These are phyloP conservation scores for Otolemur crassicaudatus DNA, from an alignment of 2,797 vertebrate genomes.

Conservation along the genomic window DNA sequence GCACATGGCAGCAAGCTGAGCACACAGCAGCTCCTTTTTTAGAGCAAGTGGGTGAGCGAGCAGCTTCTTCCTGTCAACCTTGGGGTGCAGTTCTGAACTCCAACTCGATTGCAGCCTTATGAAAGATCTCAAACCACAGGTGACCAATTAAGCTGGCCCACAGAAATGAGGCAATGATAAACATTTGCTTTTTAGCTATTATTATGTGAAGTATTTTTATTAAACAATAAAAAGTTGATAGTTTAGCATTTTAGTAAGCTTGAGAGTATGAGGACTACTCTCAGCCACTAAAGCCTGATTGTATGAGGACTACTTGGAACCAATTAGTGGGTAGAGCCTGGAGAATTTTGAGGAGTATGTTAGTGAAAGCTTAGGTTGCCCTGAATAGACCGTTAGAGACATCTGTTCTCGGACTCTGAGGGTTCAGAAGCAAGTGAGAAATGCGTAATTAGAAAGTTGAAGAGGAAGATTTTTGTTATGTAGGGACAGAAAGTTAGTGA, in stretches of 20 bases:
- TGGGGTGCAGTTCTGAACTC: too few relatives aligned
- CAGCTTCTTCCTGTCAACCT: too few relatives aligned
- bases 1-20: too few relatives aligned
- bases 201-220: background rate
- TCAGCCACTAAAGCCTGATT: too few relatives aligned
- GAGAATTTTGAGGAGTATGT: background rate
- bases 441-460: too few relatives aligned
- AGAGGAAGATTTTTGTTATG: too few relatives aligned
- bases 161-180: background rate
- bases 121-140: rapidly evolving
- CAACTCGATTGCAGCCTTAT: rapidly evolving
- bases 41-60: background rate
- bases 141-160: background rate
- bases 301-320: too few relatives aligned
- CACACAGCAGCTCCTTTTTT: background rate
- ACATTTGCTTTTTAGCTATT: background rate
- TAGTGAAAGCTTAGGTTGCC: background rate
- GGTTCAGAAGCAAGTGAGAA: background rate
- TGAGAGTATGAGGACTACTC: too few relatives aligned
- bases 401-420: background rate
- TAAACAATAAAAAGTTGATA: background rate
- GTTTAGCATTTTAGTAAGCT: background rate
- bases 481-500: background rate
- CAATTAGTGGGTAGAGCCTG: background rate
- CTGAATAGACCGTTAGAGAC: rapidly evolving